These are phyloP conservation scores for Mormyrus hasselquistii DNA, from an alignment of 2,797 vertebrate genomes.

Conservation along the genomic window DNA sequence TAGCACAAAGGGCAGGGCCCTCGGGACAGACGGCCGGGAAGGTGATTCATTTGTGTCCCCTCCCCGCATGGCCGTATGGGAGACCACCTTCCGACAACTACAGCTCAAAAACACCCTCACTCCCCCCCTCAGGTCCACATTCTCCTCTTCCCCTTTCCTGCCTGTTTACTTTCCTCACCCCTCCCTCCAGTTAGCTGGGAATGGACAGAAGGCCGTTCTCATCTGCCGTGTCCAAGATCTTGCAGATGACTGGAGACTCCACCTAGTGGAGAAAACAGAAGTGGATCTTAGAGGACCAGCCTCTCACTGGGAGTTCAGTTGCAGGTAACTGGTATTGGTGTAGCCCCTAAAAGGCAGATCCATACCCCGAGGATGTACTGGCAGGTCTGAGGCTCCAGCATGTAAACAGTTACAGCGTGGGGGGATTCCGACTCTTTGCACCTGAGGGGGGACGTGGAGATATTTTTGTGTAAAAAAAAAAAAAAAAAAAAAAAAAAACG, in stretches of 20 bases:
- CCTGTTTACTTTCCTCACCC: not conserved
- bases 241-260: conserved; percentile 96
- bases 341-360: conserved; percentile 14
- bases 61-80: too few species aligned
- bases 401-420: conserved; percentile 95
- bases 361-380: conserved; percentile 96
- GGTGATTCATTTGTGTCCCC: not conserved
- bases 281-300: not conserved
- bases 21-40: not conserved
- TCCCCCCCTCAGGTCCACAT: not conserved
- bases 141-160: conserved; percentile 16
- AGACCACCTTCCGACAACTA: not conserved
- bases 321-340: not conserved
- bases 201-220: conserved; percentile 87
- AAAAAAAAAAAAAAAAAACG: not conserved
- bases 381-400: conserved; percentile 95
- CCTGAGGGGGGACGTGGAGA: conserved; percentile 50
- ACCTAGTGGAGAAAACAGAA: conserved; percentile 57
- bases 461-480: not conserved
- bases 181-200: conserved; percentile 63
- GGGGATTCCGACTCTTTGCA: conserved; percentile 98
- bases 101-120: not conserved
- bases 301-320: not conserved
- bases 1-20: not conserved
- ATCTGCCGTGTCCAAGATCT: conserved; percentile 91